Evolutionary conservation across 2,888 invertebrate genomes (phyloP), one percentile per base, ranked within the genome.

Genomic region (Esperia sulphurella): DNA sequence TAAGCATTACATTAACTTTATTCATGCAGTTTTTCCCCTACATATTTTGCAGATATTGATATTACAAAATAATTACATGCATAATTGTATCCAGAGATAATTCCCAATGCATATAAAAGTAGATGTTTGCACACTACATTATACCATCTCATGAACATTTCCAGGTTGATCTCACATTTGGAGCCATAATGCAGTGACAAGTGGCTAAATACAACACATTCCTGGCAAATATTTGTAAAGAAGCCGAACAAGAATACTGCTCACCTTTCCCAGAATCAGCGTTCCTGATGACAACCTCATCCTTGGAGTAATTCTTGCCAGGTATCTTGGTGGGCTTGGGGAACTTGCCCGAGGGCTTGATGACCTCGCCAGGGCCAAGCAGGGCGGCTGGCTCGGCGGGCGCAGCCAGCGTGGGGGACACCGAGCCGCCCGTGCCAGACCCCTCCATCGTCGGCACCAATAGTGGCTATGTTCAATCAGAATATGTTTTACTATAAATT

Each of bases 231-330:
- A n/a, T n/a, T n/a, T n/a, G n/a, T n/a, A 21, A 21, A 21, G 21
- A 21, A 21, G 5, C 21, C 21, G 5, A 21, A 3, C 21, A 21
- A 21, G 2, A n/a, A 14, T 39, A 14, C 8, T 39, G 39, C 71
- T 80, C 89, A 97, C 97, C 97, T 95, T 98, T 98, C 72, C 98
- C 98, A 45, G 97, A 97, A 86, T 98, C 98, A 54, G 97, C 96
- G 82, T 98, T 98, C 59, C 97, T 92, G 70, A 98, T 98, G 54
- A 97, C 95, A 56, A 97, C 96, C 87, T 98, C 98, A 77, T 98
- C 97, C 81, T 97, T 97, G 71, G 96, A 96, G 85, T 97, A 97
- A 77, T 96, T 97, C 86, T 97, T 97, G 63, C 96, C 96, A 43
- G 96, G 95, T 65, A 97, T 95, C 82, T 96, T 95, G 9, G 96